Base-by-base conservation (phyloP, 2,113 vertebrate species). In the Chaetodon trifascialis region DNA sequence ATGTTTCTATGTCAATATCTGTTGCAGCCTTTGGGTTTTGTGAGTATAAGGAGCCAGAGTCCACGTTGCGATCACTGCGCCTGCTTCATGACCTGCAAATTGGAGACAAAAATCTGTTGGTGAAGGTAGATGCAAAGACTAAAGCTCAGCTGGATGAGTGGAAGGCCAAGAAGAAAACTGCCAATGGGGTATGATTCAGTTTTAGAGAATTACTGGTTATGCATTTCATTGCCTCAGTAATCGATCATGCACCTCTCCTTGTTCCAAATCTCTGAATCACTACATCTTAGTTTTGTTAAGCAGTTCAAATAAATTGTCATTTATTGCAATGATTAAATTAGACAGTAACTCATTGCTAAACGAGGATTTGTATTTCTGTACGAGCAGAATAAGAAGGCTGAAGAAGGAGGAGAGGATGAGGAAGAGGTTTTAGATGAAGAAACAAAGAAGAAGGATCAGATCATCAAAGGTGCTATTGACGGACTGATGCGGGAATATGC, bases 111-210 rank as follows among this genome's bases (percentile, higher is more conserved):
- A 99, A 97, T 88, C 94, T 99, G 66, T 95, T 99, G 47, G 98
- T 99, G 70, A 99, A 99, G 95, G 98, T 99, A 90, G 98, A 99
- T 88, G 98, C 98, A 62, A 99, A 99, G 93, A 99, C 98, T 78
- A 99, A 99, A 93, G 97, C 97, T 80, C 98, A 99, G 78, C 94
- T 99, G 73, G 98, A 99, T 74, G 98, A 99, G 87, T 99, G 98
- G 98, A 99, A 99, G 93, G 98, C 98, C 85, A 99, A 98, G 91
- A 99, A 96, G 90, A 99, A 96, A 88, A 96, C 96, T 65, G 92
- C 96, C 62, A 99, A 99, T 92, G 98, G 97, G 95, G 98, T 99
- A 94, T 52, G 82, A 65, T 40, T 67, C 25, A n/a, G 23, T 11
- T 75, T 30, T 30, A 30, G 30, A 30, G 30, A 30, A 30, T 30